Evolutionary conservation across 2,888 invertebrate species (phyloP).

Genomic region (Neoaliturus tenellus): DNA sequence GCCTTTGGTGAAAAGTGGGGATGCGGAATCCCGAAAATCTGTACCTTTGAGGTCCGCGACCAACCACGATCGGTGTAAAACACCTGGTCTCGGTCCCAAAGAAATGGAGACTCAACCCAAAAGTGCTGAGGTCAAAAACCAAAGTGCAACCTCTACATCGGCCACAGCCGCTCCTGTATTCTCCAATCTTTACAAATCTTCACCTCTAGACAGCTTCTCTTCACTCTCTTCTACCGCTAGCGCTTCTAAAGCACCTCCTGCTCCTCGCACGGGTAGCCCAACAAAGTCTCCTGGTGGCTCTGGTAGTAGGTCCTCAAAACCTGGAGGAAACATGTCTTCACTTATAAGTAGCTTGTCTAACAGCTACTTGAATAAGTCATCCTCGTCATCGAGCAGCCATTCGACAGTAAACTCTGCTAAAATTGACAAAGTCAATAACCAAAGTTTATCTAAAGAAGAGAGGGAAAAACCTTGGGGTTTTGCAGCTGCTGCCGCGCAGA

Average conservation of each 20-base stretch:
- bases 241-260: slow-evolving; percentile 49
- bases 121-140: not conserved
- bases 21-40: slow-evolving; percentile 43
- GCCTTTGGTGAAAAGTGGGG: slow-evolving; percentile 16
- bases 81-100: not conserved
- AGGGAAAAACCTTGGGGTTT: slow-evolving; percentile 75
- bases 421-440: slow-evolving; percentile 15
- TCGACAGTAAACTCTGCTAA: not conserved
- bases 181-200: slow-evolving; percentile 54
- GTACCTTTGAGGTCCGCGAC: slow-evolving; percentile 50
- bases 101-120: not conserved
- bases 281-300: slow-evolving; percentile 33
- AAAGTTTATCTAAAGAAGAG: not conserved
- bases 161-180: slow-evolving; percentile 42
- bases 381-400: slow-evolving; percentile 16
- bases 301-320: slow-evolving; percentile 12
- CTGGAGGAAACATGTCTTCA: slow-evolving; percentile 58
- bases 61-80: slow-evolving; percentile 56
- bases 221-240: slow-evolving; percentile 28
- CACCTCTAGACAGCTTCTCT: slow-evolving; percentile 33
- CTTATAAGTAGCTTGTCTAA: slow-evolving; percentile 58
- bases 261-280: slow-evolving; percentile 37
- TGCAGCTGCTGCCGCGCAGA: slow-evolving; percentile 76
- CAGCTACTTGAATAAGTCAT: slow-evolving; percentile 54
- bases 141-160: slow-evolving; percentile 5